A percentile compares a stretch with the other conserved stretches of the same genome.
Conservation (phyloP, 2,113 vertebrate genomes). For the Herpetotheres cachinnans region DNA sequence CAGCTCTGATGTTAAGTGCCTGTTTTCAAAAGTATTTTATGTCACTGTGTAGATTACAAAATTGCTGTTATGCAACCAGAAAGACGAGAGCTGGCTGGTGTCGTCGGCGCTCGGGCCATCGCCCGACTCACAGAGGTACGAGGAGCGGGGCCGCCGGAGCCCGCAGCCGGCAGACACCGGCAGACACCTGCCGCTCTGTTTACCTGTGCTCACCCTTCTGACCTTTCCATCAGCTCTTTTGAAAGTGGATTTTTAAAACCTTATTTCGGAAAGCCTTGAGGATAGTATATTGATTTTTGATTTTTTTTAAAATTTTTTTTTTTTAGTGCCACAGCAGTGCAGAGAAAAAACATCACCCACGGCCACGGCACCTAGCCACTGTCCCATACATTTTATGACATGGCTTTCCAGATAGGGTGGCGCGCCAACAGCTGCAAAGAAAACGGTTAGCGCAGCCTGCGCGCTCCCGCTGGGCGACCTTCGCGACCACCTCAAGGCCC, state of each 20-base stretch:
- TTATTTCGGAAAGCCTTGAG: not conserved
- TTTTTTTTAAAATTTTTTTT: not conserved
- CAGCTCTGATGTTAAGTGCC: not conserved
- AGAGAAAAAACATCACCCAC: not conserved
- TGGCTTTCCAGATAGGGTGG: not conserved
- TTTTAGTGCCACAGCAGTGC: not conserved
- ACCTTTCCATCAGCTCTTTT: not conserved
- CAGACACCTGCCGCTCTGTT: not conserved
- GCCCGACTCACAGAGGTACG: accelerated
- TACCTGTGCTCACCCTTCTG: not conserved
- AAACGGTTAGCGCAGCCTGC: accelerated
- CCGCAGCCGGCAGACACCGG: too few species aligned
- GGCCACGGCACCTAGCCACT: not conserved
- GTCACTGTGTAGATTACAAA: not conserved
- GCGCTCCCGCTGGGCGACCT: not conserved
- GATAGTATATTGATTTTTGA: not conserved
- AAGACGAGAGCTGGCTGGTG: not conserved
- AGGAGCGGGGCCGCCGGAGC: not conserved
- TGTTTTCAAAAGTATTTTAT: not conserved
- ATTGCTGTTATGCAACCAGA: not conserved
- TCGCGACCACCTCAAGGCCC: not conserved
- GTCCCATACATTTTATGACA: not conserved
- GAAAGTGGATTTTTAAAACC: not conserved
- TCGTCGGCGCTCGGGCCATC: not conserved
- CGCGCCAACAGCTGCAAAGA: accelerated